Base-by-base conservation (phyloP, 2,113 vertebrate genomes). In the Plecturocebus donacophilus region DNA sequence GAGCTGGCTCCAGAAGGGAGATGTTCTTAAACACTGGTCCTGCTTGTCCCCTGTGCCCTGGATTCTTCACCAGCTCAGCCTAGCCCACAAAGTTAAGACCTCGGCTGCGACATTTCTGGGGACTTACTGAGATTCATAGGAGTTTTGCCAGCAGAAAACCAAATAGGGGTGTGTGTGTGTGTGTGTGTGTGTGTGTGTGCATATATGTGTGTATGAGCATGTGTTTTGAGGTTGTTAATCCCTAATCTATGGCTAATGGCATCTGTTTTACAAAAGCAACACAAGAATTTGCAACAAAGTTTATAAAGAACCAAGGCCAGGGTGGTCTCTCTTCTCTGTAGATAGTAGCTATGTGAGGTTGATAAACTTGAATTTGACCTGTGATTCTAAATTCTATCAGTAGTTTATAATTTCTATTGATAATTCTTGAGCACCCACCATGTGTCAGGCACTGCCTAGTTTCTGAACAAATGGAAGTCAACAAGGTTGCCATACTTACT, bases 1-100 rank as follows among this genome's bases (percentile, higher is more conserved):
- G 93, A 92, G 76, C 91, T 98, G 96, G 97, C 94, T 95, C 95
- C 83, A 61, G 91, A 97, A 94, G 87, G 95, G 94, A 97, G 96
- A 45, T 77, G 73, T 95, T 98, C 97, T 96, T 86, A 95, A 96
- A 85, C 45, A 87, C 38, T 61, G 30, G 96, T 91, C 96, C 97
- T 92, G 2, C 19, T 54, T 25, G 81, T 95, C 91, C 97, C 94
- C 88, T 84, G 82, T 52, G 90, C 96, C 97, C 93, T 96, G 88
- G 79, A 35, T 95, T 64, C 94, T 97, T 92, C 54, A 82, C 77
- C 97, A 93, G 87, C 73, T 91, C 49, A 77, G 79, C 88, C 97
- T 94, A 95, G 96, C 81, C 12, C 84, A 79, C 86, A 94, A 82
- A 97, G 91, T 96, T 96, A 88, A 91, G 68, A 70, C 87, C 95